Percentiles rank a stretch among this genome's conserved stretches.
phyloP scores from a whole-genome alignment of 2,888 invertebrate genomes.

The Nyleta sp. region DNA sequence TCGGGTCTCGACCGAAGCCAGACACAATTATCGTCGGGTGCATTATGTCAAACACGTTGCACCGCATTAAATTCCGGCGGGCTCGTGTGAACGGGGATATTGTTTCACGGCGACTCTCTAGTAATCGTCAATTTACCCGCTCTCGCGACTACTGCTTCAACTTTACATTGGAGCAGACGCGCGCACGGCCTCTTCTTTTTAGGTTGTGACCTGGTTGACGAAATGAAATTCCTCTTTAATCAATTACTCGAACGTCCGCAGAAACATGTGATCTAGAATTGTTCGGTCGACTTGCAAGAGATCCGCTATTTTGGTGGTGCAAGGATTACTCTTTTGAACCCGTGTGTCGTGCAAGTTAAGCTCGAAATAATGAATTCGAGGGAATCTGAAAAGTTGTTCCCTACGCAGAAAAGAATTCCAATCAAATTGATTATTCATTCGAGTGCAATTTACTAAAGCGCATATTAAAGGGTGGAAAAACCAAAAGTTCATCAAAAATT shows the following conservation, averaged over 20 bases:
- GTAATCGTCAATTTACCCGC: constrained; percentile 44
- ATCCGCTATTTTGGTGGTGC: neutral
- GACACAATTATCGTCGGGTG: constrained; percentile 42
- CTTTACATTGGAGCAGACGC: constrained; percentile 26
- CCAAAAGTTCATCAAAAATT: too few species aligned
- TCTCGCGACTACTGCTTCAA: constrained; percentile 18
- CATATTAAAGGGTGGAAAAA: too few species aligned
- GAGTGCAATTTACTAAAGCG: too few species aligned
- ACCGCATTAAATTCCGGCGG: constrained; percentile 14
- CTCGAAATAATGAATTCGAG: constrained; percentile 4
- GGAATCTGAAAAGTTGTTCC: too few species aligned
- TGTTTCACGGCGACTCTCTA: constrained; percentile 21
- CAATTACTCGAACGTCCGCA: constrained; percentile 45
- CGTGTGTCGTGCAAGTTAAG: neutral
- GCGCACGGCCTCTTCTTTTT: constrained; percentile 45
- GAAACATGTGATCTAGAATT: constrained; percentile 34
- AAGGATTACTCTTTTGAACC: constrained; percentile 9
- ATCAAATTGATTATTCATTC: too few species aligned
- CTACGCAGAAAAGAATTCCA: too few species aligned
- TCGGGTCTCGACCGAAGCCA: constrained; percentile 11
- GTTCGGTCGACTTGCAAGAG: constrained; percentile 12
- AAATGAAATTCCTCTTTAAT: constrained; percentile 62
- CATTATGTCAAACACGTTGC: constrained; percentile 41
- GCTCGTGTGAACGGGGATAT: constrained; percentile 25
- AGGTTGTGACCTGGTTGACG: constrained; percentile 59